These are phyloP conservation scores for Dascyllus trimaculatus DNA, from an alignment of 2,113 vertebrate species.

Conservation along the genomic window DNA sequence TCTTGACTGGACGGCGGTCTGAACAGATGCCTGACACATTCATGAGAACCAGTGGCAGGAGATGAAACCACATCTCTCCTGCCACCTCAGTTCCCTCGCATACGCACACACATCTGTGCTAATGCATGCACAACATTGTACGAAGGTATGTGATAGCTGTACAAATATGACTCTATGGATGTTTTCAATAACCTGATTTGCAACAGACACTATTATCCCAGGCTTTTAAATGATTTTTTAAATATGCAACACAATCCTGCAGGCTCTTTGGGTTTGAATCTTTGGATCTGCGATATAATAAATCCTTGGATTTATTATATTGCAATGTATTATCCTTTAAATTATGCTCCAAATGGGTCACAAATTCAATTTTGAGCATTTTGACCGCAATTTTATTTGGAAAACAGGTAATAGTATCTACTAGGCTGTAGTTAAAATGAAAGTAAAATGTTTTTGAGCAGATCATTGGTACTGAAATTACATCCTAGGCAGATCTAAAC, in stretches of 20 bases:
- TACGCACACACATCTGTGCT: conserved; percentile 8
- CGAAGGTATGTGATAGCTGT: neutral
- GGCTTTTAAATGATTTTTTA: conserved; percentile 27
- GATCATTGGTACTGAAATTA: conserved; percentile 60
- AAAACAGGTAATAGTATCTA: conserved; percentile 37
- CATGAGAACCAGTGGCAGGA: conserved; percentile 50
- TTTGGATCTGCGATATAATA: conserved; percentile 12
- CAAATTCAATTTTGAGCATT: conserved; percentile 29
- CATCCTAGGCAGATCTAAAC: conserved; percentile 57
- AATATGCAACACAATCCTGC: conserved; percentile 41
- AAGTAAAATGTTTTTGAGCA: conserved; percentile 29
- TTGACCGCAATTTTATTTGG: conserved; percentile 19
- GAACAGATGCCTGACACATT: conserved; percentile 68
- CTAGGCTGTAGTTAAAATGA: conserved; percentile 24
- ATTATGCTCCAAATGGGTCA: neutral
- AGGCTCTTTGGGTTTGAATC: conserved; percentile 2
- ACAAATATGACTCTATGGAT: neutral
- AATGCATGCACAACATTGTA: neutral
- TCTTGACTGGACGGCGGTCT: conserved; percentile 47
- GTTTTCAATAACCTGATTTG: conserved; percentile 41
- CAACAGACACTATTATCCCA: neutral
- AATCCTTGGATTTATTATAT: conserved; percentile 3
- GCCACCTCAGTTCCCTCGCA: conserved; percentile 21
- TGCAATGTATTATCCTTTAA: neutral
- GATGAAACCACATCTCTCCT: conserved; percentile 41